A percentile compares a stretch with the other conserved stretches of the same genome.
Evolutionary conservation across 2,113 vertebrate species (phyloP).

Genomic region (Atrichornis clamosus): DNA sequence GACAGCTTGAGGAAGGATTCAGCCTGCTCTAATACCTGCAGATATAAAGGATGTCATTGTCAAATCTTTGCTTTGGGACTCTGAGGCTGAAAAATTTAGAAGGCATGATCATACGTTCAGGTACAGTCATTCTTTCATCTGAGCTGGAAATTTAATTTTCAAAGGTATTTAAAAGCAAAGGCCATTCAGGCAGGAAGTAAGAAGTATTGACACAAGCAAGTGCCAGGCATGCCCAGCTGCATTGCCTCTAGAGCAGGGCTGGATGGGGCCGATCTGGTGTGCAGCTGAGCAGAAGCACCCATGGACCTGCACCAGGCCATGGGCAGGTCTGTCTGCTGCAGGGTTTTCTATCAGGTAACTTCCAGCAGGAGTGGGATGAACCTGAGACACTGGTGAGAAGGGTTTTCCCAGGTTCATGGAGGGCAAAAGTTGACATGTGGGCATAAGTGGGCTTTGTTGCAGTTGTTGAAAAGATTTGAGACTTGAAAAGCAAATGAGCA

Average conservation of each 20-base stretch:
- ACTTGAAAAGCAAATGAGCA: background rate
- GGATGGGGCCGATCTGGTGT: background rate
- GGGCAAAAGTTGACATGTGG: background rate
- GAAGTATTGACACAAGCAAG: background rate
- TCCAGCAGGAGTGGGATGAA: background rate
- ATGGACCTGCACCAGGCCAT: rapidly evolving
- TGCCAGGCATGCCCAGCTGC: background rate
- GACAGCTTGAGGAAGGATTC: background rate
- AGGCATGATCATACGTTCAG: rapidly evolving
- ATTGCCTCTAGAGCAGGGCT: background rate
- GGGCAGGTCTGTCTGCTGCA: background rate
- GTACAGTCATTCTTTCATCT: background rate
- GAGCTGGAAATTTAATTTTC: background rate
- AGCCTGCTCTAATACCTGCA: background rate
- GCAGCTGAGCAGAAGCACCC: background rate
- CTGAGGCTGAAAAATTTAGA: background rate
- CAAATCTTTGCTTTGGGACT: background rate
- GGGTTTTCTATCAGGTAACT: background rate
- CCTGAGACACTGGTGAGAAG: background rate
- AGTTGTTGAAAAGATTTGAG: background rate
- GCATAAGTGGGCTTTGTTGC: background rate
- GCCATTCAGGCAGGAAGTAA: background rate
- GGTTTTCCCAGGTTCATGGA: background rate
- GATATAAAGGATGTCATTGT: background rate
- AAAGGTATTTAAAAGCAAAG: background rate